Base-by-base conservation (phyloP, 1,140 invertebrate genomes). In the Diabrotica virgifera region DNA sequence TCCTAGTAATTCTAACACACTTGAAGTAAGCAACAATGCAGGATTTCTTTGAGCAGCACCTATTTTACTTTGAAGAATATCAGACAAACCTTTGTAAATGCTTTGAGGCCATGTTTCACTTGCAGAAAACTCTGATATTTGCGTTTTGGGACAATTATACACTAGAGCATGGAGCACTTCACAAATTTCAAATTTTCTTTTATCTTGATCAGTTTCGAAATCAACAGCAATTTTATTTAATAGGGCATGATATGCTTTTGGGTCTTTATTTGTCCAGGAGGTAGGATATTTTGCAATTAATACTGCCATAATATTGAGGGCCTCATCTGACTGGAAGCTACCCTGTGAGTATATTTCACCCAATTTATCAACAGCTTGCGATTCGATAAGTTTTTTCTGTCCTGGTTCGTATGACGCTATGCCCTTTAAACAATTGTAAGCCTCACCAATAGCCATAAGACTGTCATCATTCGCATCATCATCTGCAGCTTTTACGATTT, bases 181-280 rank as follows among this genome's bases (percentile, higher is more conserved):
- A 71, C 90, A 93, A 9, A 95, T 78, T 75, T 95, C 89, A 81
- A 95, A 96, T 79, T 96, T 96, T 60, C 89, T 82, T 73, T 95
- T 91, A 13, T 88, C 90, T 59, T 93, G 86, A 78, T 95, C 93
- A 0, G 88, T 91, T 72, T 92, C 90, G 82, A 95, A 95, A 75
- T 95, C 93, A 6, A 92, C 76, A 5, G 91, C 85, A 63, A 95
- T 89, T 80, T 92, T 89, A 70, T 92, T 91, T 36, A 95, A 82
- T n/a, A 96, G 81, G 0, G 87, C 85, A 77, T 92, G 89, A 75
- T 95, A 94, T 0, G 87, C 85, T 69, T 88, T 87, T 0, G 88
- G 85, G 65, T 87, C 86, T 62, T 86, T 85, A 57, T 83, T 80
- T 52, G 89, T 85, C 91, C 92, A 94, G n/a, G 88, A 87, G 0